Conservation (phyloP, 2,113 vertebrate genomes). For the Porphyrio hochstetteri region DNA sequence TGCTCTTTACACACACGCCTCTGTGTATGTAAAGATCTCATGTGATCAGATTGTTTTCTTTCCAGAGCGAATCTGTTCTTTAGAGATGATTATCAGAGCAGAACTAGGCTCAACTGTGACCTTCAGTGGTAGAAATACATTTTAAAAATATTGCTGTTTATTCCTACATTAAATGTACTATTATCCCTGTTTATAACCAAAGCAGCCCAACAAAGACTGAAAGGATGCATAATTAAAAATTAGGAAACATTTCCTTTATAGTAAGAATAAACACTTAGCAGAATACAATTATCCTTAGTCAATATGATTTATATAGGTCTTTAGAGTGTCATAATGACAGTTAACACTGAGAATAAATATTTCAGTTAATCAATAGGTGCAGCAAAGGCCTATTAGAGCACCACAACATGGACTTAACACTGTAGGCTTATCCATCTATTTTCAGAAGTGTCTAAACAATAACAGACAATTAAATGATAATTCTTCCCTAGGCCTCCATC, state of each 20-base stretch:
- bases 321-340: background rate
- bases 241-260: background rate
- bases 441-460: background rate
- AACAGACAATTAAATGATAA: background rate
- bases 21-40: no score
- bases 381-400: background rate
- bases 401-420: fast-evolving
- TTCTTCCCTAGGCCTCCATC: background rate
- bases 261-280: background rate
- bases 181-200: background rate
- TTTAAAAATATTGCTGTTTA: background rate
- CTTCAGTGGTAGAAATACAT: background rate
- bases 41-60: background rate
- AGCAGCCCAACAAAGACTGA: background rate
- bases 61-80: background rate
- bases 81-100: background rate
- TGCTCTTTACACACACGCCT: background rate
- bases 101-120: background rate
- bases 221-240: background rate
- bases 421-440: background rate
- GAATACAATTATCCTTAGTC: background rate
- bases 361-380: background rate
- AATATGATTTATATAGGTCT: background rate
- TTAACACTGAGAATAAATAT: background rate
- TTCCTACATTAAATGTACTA: background rate